Evolutionary conservation across 2,797 vertebrate genomes (phyloP).

Genomic region (Rallus crepitans): DNA sequence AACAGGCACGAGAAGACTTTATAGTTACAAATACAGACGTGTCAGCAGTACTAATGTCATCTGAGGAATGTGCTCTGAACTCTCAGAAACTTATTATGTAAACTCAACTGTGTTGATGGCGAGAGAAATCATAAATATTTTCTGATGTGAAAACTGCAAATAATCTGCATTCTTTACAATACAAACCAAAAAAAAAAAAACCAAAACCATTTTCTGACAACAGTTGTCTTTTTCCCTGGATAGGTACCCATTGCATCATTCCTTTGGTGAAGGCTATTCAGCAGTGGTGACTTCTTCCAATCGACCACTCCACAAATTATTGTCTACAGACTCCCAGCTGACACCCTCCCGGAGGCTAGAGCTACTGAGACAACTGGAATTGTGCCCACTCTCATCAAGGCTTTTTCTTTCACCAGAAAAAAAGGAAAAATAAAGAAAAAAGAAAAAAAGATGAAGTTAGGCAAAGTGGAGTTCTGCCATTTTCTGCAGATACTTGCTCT

Average conservation of each 20-base stretch:
- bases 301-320: slow-evolving; percentile 78
- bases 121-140: neutral
- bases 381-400: slow-evolving; percentile 77
- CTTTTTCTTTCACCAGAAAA: slow-evolving; percentile 74
- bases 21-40: neutral
- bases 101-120: neutral
- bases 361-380: slow-evolving; percentile 82
- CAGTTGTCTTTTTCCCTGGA: slow-evolving; percentile 63
- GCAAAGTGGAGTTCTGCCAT: slow-evolving; percentile 82
- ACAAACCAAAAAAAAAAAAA: neutral
- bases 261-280: slow-evolving; percentile 73
- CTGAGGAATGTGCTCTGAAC: neutral
- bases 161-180: neutral
- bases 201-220: slow-evolving; percentile 75
- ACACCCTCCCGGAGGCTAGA: slow-evolving; percentile 73
- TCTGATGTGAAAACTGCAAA: neutral
- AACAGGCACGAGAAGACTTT: neutral
- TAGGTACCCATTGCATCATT: slow-evolving; percentile 83
- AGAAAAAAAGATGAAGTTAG: slow-evolving; percentile 83
- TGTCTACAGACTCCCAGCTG: slow-evolving; percentile 75
- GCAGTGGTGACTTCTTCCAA: slow-evolving; percentile 75
- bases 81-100: neutral
- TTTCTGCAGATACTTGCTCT: slow-evolving; percentile 86
- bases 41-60: neutral
- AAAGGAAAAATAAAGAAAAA: neutral